These are phyloP conservation scores for Drosophila bipectinata DNA, from an alignment of 1,140 invertebrate genomes.

Conservation along the genomic window DNA sequence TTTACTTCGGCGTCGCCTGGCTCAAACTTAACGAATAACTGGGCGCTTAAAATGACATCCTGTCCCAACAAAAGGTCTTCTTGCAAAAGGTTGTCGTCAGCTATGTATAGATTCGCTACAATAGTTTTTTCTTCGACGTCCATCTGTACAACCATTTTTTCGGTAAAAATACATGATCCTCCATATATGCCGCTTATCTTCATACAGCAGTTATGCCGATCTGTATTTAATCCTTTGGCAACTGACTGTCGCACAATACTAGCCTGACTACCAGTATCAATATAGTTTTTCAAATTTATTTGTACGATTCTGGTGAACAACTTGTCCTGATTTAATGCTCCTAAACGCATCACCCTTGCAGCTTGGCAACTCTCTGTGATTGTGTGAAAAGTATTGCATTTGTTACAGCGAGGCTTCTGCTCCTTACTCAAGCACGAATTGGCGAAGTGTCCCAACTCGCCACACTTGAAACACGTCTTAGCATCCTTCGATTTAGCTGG, in stretches of 20 bases:
- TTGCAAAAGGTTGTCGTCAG: conserved; percentile 15
- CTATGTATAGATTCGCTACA: background rate
- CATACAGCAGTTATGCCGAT: too few species aligned
- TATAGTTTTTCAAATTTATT: background rate
- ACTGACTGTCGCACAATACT: background rate
- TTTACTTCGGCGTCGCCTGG: too few species aligned
- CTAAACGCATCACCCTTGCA: background rate
- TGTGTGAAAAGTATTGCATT: conserved; percentile 3
- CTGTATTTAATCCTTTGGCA: background rate
- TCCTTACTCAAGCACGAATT: background rate
- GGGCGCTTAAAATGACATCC: background rate
- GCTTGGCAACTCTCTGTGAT: background rate
- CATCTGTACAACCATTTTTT: conserved; percentile 8
- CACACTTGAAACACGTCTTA: background rate
- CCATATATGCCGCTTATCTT: background rate
- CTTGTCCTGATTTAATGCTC: background rate
- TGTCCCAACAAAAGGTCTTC: conserved; percentile 22
- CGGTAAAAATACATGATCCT: conserved; percentile 4
- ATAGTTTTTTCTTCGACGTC: too few species aligned
- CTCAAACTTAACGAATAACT: too few species aligned
- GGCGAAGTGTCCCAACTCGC: background rate
- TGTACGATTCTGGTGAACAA: background rate
- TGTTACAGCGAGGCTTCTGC: background rate
- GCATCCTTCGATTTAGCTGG: background rate
- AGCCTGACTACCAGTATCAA: too few species aligned